Conservation (phyloP, 2,113 vertebrate species). For the Synodontis membranacea region DNA sequence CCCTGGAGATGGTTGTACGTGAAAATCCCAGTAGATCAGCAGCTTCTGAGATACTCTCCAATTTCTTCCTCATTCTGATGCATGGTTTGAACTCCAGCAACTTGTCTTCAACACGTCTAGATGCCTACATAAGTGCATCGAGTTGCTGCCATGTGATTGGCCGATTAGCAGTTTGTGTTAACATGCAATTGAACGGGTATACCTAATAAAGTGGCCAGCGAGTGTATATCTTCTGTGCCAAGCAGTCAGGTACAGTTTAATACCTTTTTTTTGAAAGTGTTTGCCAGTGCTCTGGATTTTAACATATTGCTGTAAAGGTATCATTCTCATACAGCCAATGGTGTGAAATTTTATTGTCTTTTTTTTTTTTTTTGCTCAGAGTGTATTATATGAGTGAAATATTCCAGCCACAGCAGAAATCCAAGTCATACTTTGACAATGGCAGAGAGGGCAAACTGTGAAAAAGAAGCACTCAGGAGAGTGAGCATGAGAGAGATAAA, state of each 20-base stretch:
- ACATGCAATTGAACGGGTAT: too few species aligned
- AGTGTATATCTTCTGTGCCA: background rate
- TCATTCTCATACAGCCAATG: background rate
- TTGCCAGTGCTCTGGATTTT: background rate
- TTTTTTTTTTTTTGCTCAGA: background rate
- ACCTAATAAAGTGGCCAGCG: too few species aligned
- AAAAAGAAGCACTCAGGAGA: conserved; percentile 6
- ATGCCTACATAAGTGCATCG: too few species aligned
- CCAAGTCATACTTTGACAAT: background rate
- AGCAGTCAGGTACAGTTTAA: background rate
- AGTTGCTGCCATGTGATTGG: too few species aligned
- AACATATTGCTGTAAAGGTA: background rate
- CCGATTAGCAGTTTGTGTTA: too few species aligned
- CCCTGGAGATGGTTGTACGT: too few species aligned
- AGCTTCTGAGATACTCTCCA: too few species aligned
- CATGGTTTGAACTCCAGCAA: too few species aligned
- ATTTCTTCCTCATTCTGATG: too few species aligned
- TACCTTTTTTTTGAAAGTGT: background rate
- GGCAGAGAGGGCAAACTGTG: background rate
- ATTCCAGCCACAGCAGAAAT: background rate
- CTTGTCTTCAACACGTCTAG: too few species aligned
- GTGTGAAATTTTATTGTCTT: background rate
- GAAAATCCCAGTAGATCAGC: too few species aligned
- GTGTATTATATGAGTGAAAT: background rate
- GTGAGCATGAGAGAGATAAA: background rate